Evolutionary conservation across 2,888 invertebrate species (phyloP).

Genomic region (Holacanthella duospinosa): DNA sequence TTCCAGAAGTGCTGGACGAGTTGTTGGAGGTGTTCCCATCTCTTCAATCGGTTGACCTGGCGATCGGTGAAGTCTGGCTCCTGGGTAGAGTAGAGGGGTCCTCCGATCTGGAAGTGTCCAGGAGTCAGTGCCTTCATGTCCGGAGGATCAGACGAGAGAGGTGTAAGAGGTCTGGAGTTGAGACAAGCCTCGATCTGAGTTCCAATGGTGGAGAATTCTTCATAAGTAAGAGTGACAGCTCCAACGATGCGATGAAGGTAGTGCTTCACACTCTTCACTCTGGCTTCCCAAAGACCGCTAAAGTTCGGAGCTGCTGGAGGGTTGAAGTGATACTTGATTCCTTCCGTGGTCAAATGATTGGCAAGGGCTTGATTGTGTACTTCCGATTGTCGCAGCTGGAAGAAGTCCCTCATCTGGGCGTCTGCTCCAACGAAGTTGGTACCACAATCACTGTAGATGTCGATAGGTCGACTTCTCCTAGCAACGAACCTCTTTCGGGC

Average conservation of each 20-base stretch:
- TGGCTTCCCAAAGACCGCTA: constrained; percentile 40
- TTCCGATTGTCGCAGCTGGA: no score
- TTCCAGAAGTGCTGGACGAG: constrained; percentile 16
- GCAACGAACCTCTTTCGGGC: constrained; percentile 8
- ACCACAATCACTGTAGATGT: constrained; percentile 21
- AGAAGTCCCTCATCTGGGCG: no score
- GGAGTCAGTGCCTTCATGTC: constrained; percentile 36
- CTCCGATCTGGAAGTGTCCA: constrained; percentile 39
- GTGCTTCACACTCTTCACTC: constrained; percentile 39
- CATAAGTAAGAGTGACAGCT: no score
- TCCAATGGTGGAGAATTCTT: no score
- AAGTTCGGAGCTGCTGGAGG: no score
- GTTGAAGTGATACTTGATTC: no score
- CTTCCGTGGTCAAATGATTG: no score
- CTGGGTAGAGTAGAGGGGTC: constrained; percentile 22
- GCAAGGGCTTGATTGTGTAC: no score
- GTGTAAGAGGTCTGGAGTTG: constrained; percentile 29
- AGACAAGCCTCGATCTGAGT: no score
- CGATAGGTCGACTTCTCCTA: constrained; percentile 7
- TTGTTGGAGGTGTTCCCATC: constrained; percentile 17
- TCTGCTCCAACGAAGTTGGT: constrained; percentile 25
- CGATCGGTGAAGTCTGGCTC: constrained; percentile 7
- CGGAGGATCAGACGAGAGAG: constrained; percentile 30
- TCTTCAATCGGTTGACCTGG: constrained; percentile 7
- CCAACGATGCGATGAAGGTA: no score